Percentiles rank a stretch among this genome's conserved stretches.
Conservation (phyloP, 2,888 invertebrate genomes). For the Pachycephus smyrnensis region DNA sequence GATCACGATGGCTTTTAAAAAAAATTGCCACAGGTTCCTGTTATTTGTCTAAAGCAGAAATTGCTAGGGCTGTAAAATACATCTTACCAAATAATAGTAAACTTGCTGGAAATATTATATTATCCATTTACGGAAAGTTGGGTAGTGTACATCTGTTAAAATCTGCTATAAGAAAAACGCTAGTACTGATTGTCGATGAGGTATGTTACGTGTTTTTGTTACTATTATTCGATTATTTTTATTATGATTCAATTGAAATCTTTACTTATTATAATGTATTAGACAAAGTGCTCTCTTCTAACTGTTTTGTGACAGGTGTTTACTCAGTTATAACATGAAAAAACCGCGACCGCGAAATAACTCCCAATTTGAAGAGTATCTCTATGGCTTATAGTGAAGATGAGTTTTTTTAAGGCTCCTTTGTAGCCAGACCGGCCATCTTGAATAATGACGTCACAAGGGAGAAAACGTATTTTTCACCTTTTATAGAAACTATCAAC, state of each 20-base stretch:
- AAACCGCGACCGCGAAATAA: no score
- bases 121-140: slow-evolving; percentile 54
- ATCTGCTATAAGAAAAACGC: slow-evolving; percentile 71
- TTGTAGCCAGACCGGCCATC: no score
- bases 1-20: slow-evolving; percentile 63
- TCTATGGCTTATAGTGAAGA: no score
- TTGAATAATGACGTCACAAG: no score
- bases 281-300: no score
- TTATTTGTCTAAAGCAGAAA: slow-evolving; percentile 62
- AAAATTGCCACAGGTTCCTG: slow-evolving; percentile 64
- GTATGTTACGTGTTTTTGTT: slow-evolving; percentile 61
- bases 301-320: no score
- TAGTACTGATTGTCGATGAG: slow-evolving; percentile 79
- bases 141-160: slow-evolving; percentile 52
- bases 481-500: no score
- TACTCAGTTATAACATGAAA: no score
- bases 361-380: no score
- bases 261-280: not conserved
- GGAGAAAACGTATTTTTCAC: no score
- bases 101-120: slow-evolving; percentile 51
- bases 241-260: slow-evolving; percentile 7
- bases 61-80: slow-evolving; percentile 63
- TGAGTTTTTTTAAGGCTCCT: no score
- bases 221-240: slow-evolving; percentile 1
- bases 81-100: slow-evolving; percentile 59